phyloP scores from a whole-genome alignment of 2,888 invertebrate genomes.

The Eubasilissa splendida region DNA sequence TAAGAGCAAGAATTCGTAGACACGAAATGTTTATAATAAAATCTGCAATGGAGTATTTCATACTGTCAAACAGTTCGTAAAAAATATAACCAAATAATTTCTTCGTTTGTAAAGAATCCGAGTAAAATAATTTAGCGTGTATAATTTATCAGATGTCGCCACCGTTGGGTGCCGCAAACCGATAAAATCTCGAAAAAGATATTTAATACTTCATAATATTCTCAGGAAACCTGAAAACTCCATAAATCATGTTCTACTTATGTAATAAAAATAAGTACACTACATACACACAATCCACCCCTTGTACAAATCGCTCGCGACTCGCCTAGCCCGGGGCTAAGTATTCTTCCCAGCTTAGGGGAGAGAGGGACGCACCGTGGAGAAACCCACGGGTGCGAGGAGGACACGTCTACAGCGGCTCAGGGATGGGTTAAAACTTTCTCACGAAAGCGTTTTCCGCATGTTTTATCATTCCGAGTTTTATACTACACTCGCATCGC shows the following conservation, averaged over 20 bases:
- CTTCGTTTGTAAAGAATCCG: too few species aligned
- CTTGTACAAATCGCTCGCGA: conserved; percentile 20
- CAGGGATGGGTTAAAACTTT: conserved; percentile 36
- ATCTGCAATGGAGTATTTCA: too few species aligned
- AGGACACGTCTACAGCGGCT: conserved; percentile 1
- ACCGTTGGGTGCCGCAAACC: too few species aligned
- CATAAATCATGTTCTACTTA: conserved; percentile 18
- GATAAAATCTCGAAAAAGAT: too few species aligned
- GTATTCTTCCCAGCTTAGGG: neutral
- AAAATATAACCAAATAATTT: too few species aligned
- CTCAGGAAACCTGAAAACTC: neutral
- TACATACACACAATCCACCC: neutral
- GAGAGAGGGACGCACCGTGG: conserved; percentile 10
- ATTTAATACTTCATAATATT: too few species aligned
- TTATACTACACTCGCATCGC: neutral
- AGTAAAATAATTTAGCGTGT: too few species aligned
- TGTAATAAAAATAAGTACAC: conserved; percentile 21
- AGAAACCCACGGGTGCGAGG: conserved; percentile 5
- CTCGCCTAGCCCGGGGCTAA: conserved; percentile 11
- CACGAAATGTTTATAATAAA: too few species aligned
- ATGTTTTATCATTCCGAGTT: conserved; percentile 44
- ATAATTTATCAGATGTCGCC: too few species aligned
- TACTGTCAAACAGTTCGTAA: too few species aligned
- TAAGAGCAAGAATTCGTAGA: too few species aligned
- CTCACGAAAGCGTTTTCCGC: conserved; percentile 41